Conservation (phyloP, 2,888 invertebrate genomes). For the Uropetala carovei region DNA sequence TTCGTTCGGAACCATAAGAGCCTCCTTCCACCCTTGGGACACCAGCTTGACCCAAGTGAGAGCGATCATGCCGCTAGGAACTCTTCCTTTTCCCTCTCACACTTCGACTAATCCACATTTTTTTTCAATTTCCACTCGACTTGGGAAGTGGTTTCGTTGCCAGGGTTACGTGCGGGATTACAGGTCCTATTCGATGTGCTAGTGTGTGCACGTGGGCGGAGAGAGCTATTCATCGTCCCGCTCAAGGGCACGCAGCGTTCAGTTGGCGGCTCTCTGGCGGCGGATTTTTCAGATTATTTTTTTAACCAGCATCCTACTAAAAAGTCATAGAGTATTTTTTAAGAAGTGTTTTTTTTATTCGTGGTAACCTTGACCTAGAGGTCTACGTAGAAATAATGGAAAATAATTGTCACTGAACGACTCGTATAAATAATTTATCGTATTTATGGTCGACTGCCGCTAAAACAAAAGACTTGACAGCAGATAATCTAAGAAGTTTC, state of each 20-base stretch:
- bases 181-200: background rate
- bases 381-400: too few relatives aligned
- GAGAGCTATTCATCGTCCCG: background rate
- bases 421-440: too few relatives aligned
- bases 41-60: background rate
- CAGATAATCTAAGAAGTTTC: too few relatives aligned
- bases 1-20: too few relatives aligned
- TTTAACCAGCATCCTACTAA: too few relatives aligned
- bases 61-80: background rate
- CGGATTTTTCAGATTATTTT: background rate
- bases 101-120: background rate
- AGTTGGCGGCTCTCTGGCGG: background rate
- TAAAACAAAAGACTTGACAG: too few relatives aligned
- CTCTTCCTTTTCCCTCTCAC: background rate
- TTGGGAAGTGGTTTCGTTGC: background rate
- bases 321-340: too few relatives aligned
- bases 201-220: background rate
- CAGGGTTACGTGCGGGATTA: background rate
- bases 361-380: too few relatives aligned
- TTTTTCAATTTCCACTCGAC: conserved; percentile 14
- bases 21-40: background rate
- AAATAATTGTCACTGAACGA: too few relatives aligned
- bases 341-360: too few relatives aligned
- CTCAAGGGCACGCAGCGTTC: background rate
- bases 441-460: too few relatives aligned